Base-by-base conservation (phyloP, 1,140 invertebrate species). In the Drosophila burlai region DNA sequence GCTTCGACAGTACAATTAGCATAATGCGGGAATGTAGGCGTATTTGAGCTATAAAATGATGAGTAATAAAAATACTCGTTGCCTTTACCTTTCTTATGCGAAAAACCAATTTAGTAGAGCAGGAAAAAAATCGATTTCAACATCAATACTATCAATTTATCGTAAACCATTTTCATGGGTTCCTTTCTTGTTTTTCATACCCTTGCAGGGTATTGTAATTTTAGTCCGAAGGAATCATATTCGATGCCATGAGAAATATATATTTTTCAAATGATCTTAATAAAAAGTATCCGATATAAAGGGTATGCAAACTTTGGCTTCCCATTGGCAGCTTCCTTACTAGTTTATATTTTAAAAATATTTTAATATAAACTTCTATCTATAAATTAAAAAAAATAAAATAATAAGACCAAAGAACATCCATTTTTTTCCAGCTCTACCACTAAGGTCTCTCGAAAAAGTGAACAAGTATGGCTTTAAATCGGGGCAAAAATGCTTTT, bases 401-500 rank as follows among this genome's bases (percentile, higher is more conserved):
- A 3, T 24, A 24, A 24, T 24, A 26, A 26, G 26, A 26, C 26
- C 26, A 6, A 26, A 26, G 5, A 26, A 6, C 13, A 24, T 26
- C 1, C 4, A 26, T 26, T 49, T 24, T 26, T 16, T 2, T 4
- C 49, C 49, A 52, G 49, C 29, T 52, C 49, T 52, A 52, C 50
- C 43, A n/a, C n/a, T 47, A 26, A 13, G 49, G n/a, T 40, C 31
- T 31, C 31, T 34, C 1, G 2, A 21, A 68, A 36, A 71, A 57
- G 38, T 68, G 16, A 68, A 71, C 42, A 81, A 76, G 76, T 43
- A 81, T 68, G 38, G 49, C 73, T 45, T 34, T 34, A 24, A 36
- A n/a, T 36, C 76, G 75, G 69, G 60, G 69, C 57, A 63, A 62
- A 62, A 36, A 36, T 36, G 34, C 34, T 36, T 13, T 36, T 13